Evolutionary conservation across 2,888 invertebrate genomes (phyloP).

Genomic region (Temnothorax unifasciatus): DNA sequence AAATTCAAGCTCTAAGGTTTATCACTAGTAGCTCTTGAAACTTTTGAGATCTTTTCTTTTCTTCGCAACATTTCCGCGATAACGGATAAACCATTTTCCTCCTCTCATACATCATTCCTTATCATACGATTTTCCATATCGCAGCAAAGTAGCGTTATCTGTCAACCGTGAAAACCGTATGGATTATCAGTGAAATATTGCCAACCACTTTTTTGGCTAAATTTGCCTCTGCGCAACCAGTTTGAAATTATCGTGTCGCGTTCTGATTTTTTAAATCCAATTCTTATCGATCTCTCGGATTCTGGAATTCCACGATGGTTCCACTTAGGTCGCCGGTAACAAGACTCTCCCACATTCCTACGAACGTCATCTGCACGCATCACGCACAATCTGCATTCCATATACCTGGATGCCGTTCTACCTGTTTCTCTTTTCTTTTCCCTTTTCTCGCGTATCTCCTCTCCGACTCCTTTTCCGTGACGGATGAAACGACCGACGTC

Average conservation of each 20-base stretch:
- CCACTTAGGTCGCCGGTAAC: constrained; percentile 57
- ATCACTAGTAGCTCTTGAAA: not conserved
- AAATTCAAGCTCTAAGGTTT: constrained; percentile 14
- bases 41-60: not conserved
- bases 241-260: constrained; percentile 11
- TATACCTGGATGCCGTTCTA: constrained; percentile 78
- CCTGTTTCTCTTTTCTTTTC: constrained; percentile 70
- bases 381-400: constrained; percentile 70
- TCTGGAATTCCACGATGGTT: constrained; percentile 12
- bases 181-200: constrained; percentile 17
- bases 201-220: constrained; percentile 1
- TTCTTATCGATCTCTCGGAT: constrained; percentile 28
- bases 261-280: constrained; percentile 23
- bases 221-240: not conserved
- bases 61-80: not conserved
- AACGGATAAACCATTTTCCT: constrained; percentile 4
- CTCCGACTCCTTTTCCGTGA: not conserved
- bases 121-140: constrained; percentile 1
- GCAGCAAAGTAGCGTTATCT: not conserved
- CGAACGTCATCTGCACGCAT: constrained; percentile 69
- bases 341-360: constrained; percentile 65
- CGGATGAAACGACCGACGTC: constrained; percentile 24
- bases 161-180: not conserved
- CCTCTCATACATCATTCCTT: not conserved
- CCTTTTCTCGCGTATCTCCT: not conserved